Evolutionary conservation across 2,797 vertebrate genomes (phyloP).

Genomic region (Argyrosomus regius): DNA sequence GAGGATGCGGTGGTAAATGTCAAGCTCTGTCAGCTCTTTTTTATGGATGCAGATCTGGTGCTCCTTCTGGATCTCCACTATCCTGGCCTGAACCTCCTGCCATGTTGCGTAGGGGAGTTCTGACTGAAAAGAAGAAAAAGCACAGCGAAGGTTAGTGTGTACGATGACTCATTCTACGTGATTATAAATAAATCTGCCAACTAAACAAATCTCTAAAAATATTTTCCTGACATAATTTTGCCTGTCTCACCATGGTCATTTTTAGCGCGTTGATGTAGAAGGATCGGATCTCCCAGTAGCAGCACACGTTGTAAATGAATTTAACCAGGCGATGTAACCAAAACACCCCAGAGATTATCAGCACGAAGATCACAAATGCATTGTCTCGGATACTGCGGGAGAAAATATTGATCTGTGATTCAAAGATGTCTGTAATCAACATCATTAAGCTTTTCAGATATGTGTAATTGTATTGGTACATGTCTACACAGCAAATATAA

Average conservation of each 20-base stretch:
- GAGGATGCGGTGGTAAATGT: conserved; percentile 98
- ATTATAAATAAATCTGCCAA: not conserved
- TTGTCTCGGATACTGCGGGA: conserved; percentile 91
- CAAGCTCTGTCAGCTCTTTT: conserved; percentile 95
- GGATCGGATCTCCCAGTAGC: conserved; percentile 98
- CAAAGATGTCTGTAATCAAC: not conserved
- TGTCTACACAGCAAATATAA: not conserved
- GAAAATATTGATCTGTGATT: conserved; percentile 27
- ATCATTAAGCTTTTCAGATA: not conserved
- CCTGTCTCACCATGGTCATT: conserved; percentile 93
- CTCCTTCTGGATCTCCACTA: conserved; percentile 98
- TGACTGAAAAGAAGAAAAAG: conserved; percentile 73
- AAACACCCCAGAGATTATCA: conserved; percentile 95
- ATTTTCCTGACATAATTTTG: not conserved
- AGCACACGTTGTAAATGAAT: conserved; percentile 98
- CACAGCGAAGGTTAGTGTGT: not conserved
- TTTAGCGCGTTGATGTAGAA: conserved; percentile 96
- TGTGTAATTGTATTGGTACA: not conserved
- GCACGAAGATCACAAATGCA: conserved; percentile 93
- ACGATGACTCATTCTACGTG: not conserved
- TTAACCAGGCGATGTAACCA: conserved; percentile 97
- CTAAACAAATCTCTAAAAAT: not conserved
- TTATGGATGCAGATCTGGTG: conserved; percentile 99
- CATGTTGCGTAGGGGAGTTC: conserved; percentile 96
- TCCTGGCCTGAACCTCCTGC: conserved; percentile 98